Evolutionary conservation across 1,140 invertebrate species (phyloP).

Genomic region (Wiebesia pumilae): DNA sequence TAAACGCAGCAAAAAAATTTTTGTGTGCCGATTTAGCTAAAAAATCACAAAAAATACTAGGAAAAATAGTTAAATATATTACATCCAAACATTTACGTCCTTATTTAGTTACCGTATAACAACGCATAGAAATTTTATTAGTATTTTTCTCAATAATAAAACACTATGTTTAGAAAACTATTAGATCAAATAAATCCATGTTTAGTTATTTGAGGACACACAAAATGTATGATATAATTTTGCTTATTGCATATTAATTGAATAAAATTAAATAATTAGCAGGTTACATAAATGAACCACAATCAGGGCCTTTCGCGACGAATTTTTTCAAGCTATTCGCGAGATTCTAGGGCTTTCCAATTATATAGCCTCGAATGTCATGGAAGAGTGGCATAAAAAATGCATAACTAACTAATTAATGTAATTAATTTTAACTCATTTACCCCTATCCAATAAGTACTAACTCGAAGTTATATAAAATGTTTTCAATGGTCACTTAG

Average conservation of each 20-base stretch:
- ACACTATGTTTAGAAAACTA: slow-evolving; percentile 24
- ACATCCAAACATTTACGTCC: slow-evolving; percentile 28
- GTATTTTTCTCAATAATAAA: slow-evolving; percentile 35
- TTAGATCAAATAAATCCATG: slow-evolving; percentile 18
- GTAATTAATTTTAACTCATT: slow-evolving; percentile 45
- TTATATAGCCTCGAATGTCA: slow-evolving; percentile 17
- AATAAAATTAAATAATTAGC: slow-evolving; percentile 32
- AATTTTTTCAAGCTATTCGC: slow-evolving; percentile 32
- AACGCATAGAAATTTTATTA: slow-evolving; percentile 34
- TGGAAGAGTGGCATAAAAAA: slow-evolving; percentile 42
- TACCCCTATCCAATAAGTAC: slow-evolving; percentile 43
- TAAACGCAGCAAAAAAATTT: slow-evolving; percentile 22
- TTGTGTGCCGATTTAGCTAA: slow-evolving; percentile 41
- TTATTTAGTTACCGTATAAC: slow-evolving; percentile 9
- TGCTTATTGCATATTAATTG: neutral
- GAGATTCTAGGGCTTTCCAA: slow-evolving; percentile 20
- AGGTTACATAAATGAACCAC: slow-evolving; percentile 35
- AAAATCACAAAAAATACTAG: slow-evolving; percentile 55
- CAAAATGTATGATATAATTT: slow-evolving; percentile 10
- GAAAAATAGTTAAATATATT: slow-evolving; percentile 52
- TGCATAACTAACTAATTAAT: slow-evolving; percentile 39
- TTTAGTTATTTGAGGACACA: slow-evolving; percentile 10
- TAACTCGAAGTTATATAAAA: slow-evolving; percentile 49
- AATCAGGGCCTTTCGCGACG: slow-evolving; percentile 3
- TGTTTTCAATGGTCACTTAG: slow-evolving; percentile 40